Evolutionary conservation across 2,797 vertebrate species (phyloP), one percentile per base, ranked within the genome.

Genomic region (Anabas testudineus): DNA sequence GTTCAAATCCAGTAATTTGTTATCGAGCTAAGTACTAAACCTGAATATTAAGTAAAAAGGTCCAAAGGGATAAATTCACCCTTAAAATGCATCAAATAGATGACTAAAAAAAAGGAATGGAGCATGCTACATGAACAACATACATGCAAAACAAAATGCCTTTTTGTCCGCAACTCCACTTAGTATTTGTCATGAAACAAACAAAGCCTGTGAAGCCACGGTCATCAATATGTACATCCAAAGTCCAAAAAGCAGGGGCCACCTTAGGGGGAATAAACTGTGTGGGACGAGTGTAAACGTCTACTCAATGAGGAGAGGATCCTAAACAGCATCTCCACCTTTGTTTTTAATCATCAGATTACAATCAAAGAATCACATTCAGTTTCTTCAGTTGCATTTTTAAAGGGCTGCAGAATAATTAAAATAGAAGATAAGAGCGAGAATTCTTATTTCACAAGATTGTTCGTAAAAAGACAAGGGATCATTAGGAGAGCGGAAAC

Each of bases 281-380:
- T 30, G 19, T 13, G 46, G 28, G 24, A 54, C 6, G 15, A 32
- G 10, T 18, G 15, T 18, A 26, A 24, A 54, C 3, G 19, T 41
- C 18, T 19, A 16, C 14, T 18, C 2, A 60, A 36, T 9, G 34
- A 62, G 37, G 19, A 32, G 9, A 26, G 30, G 26, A 34, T 59
- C 32, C 36, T 58, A 2, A 53, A 66, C 36, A 36, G 21, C 16
- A 8, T 49, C 36, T 60, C 22, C 42, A 78, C 49, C 52, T 59
- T 43, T 28, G 22, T 37, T 26, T 64, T 53, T 45, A n/a, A 66
- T 58, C 54, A 64, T 70, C 59, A 21, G 32, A 69, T 83, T 90
- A 89, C 88, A 91, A 91, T 71, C 88, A 84, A 71, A 80, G 72
- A 63, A 58, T 67, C 51, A 90, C 89, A 90, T 91, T 80, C 86